phyloP scores from a whole-genome alignment of 2,797 vertebrate species.

The Forpus xanthops region DNA sequence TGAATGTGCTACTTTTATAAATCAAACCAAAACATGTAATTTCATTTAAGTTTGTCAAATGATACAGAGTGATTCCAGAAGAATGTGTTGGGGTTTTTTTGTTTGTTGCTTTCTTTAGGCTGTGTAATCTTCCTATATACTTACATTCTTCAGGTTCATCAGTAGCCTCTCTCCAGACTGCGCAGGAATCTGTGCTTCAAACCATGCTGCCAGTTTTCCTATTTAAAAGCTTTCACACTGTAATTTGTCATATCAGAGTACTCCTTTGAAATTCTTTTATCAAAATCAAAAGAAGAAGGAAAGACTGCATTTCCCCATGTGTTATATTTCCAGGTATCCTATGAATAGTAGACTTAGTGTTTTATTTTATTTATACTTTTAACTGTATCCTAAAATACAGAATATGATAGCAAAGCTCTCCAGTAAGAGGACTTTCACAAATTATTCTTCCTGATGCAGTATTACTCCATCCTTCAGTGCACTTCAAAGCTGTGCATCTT shows the following conservation, averaged over 20 bases:
- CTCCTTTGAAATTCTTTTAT: background rate
- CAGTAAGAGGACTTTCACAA: background rate
- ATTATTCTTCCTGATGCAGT: background rate
- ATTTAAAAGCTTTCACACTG: background rate
- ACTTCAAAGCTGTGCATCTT: background rate
- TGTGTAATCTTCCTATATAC: background rate
- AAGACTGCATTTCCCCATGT: background rate
- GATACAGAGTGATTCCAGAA: background rate
- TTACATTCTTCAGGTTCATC: background rate
- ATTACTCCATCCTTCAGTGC: background rate
- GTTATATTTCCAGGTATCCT: background rate
- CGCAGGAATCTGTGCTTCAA: background rate
- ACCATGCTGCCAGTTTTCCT: background rate
- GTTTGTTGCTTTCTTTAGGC: background rate
- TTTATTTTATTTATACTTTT: slow-evolving; percentile 31
- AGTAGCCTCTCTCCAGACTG: background rate
- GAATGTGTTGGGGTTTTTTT: background rate
- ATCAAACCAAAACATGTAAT: background rate
- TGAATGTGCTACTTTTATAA: background rate
- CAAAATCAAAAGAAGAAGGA: background rate
- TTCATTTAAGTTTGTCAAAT: background rate
- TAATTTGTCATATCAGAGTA: background rate
- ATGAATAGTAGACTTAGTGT: background rate
- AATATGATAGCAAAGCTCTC: background rate
- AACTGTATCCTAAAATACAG: background rate